A percentile compares a stretch with the other conserved stretches of the same genome.
Evolutionary conservation across 2,113 vertebrate genomes (phyloP).

Genomic region (Charina bottae): DNA sequence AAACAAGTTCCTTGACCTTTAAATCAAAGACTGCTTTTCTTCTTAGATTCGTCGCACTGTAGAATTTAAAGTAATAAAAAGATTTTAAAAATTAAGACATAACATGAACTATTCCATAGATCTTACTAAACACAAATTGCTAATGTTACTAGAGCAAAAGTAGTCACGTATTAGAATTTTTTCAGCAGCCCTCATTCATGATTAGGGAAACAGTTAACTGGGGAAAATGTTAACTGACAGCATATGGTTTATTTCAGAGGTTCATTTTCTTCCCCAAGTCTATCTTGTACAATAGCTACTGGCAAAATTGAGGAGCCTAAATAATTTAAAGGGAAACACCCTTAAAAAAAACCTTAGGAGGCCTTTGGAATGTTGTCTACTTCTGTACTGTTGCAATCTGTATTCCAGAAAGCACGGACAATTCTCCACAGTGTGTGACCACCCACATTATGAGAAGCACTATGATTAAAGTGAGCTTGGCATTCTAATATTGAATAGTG

Average conservation of each 20-base stretch:
- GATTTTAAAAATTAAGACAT: slow-evolving; percentile 1
- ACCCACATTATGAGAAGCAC: slow-evolving; percentile 74
- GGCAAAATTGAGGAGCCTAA: slow-evolving; percentile 51
- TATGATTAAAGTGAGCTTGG: slow-evolving; percentile 75
- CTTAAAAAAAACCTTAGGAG: slow-evolving; percentile 52
- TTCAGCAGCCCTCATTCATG: slow-evolving; percentile 11
- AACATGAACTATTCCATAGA: slow-evolving; percentile 2
- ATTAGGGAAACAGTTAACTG: neutral
- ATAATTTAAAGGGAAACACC: slow-evolving; percentile 21
- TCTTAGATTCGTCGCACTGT: neutral
- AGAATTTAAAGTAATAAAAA: neutral
- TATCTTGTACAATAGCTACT: neutral
- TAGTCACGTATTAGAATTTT: neutral
- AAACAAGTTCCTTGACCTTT: neutral
- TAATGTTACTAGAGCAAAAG: slow-evolving; percentile 21
- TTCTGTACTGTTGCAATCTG: slow-evolving; percentile 55
- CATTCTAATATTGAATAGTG: slow-evolving; percentile 65
- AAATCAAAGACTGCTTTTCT: neutral
- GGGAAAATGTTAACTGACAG: slow-evolving; percentile 4
- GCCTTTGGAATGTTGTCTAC: slow-evolving; percentile 66
- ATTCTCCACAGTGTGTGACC: slow-evolving; percentile 63
- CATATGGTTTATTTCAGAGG: slow-evolving; percentile 26
- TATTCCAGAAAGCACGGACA: slow-evolving; percentile 47
- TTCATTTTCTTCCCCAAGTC: slow-evolving; percentile 14
- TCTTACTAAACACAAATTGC: neutral